Base-by-base conservation (phyloP, 2,888 invertebrate genomes). In the Entomobrya multifasciata region DNA sequence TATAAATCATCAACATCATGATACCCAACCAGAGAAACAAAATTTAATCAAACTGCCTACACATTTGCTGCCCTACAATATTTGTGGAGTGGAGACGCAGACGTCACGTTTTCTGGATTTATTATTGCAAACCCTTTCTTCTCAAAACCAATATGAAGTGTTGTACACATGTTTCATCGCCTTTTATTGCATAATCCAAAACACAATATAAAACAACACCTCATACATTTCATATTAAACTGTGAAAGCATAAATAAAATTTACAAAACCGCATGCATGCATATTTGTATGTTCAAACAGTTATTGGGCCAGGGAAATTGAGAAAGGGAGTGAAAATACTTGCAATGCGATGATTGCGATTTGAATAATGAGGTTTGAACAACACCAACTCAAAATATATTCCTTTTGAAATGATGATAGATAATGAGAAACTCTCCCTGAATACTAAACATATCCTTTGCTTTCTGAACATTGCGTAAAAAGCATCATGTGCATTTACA, bases 141-240 rank as follows among this genome's bases (percentile, higher is more conserved):
- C 65, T 65, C 79, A 79, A 79, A 62, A 47, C 47, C 62, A 25
- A 70, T 44, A 47, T 25, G 47, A 10, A 41, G 2, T 36, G 62
- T 79, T 44, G 62, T 65, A 41, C 65, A 65, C 79, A 79, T 65
- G 79, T 65, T 79, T 65, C 65, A 10, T 79, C 79, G 30, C 72
- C 72, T 65, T 78, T 36, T 78, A 55, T 55, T 76, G 36, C 30
- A 55, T n/a, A 76, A 36, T 8, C 4, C 36, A 36, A 36, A 4
- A 36, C 36, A 36, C 36, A 36, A 36, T 55, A 27, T 20, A 30
- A 3, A 6, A 36, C 8, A 30, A 1, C 52, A 77, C 62, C 22
- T 60, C 72, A 72, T 72, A 67, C 22, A 44, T 41, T 44, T 44
- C 41, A 44, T 22, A 67, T 15, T 15, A 60, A 2, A 20, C 36